phyloP scores from a whole-genome alignment of 2,888 invertebrate genomes.

The Lepidochrysops patricia region DNA sequence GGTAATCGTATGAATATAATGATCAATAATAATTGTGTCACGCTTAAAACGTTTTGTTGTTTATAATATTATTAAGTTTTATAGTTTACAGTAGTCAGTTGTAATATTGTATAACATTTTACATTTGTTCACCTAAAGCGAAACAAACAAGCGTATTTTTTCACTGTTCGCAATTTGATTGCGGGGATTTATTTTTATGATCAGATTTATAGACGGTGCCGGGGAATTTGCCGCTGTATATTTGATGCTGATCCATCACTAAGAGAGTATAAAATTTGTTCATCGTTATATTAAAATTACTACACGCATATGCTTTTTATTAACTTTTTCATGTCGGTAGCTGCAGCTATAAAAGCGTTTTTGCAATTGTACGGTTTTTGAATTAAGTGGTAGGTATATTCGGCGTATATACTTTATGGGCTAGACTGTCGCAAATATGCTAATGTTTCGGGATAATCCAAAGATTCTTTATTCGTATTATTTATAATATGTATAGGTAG shows the following conservation, averaged over 20 bases:
- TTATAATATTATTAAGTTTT: no score
- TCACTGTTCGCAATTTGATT: slow-evolving; percentile 67
- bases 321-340: not conserved
- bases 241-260: slow-evolving; percentile 21
- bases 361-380: not conserved
- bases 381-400: not conserved
- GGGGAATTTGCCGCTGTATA: slow-evolving; percentile 45
- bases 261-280: slow-evolving; percentile 12
- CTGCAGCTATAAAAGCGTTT: not conserved
- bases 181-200: slow-evolving; percentile 69
- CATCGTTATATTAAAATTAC: not conserved
- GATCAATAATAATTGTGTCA: no score
- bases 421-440: no score
- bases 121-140: slow-evolving; percentile 55
- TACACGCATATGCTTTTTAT: not conserved
- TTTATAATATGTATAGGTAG: no score
- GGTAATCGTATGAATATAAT: no score
- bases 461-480: no score
- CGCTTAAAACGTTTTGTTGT: no score
- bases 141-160: slow-evolving; percentile 67
- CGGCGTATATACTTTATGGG: no score
- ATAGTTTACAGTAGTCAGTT: no score
- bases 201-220: slow-evolving; percentile 67
- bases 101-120: slow-evolving; percentile 56
- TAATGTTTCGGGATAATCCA: no score